Base-by-base conservation (phyloP, 2,888 invertebrate species). In the Drosophila helvetica region DNA sequence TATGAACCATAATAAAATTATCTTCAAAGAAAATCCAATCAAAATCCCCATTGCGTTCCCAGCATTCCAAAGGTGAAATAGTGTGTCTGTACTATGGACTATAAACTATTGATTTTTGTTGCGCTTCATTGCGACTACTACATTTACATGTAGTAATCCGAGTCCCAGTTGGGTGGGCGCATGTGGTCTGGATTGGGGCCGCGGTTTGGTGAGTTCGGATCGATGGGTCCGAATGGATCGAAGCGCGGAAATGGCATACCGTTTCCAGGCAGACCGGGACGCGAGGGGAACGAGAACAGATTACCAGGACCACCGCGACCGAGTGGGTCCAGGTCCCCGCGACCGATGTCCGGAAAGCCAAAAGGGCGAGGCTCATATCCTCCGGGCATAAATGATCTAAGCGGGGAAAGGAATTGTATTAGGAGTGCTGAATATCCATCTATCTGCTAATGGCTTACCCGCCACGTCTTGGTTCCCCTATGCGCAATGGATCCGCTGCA, bases 161-260 rank as follows among this genome's bases (percentile, higher is more conserved):
- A 76, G 43, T 83, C 84, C 78, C 90, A 91, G 22, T 95, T 95
- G 9, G 96, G 96, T n/a, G 95, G 95, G 15, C 79, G 87, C 53
- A 96, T 92, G 80, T 96, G 95, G 91, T 96, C 96, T 15, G 95
- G 94, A 87, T 95, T 96, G 3, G 93, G 92, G 90, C 92, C 74
- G 33, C 63, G 63, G 5, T 27, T 59, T 2, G 71, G 92, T 71
- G 93, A 86, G 8, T 92, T 93, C 5, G 92, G 93, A 42, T 92
- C 93, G 7, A 93, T 93, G 0, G 97, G 96, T 0, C 96, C 95
- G 90, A 96, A 96, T 0, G 97, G 98, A 92, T 98, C 97, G 91
- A 96, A 98, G 62, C 82, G 82, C 0, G 87, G 79, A 48, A 66
- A 3, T 7, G 47, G 30, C 2, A n/a, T 7, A n/a, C 38, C 38